A percentile compares a stretch with the other conserved stretches of the same genome.
phyloP scores from a whole-genome alignment of 2,888 invertebrate genomes.

The Conchocele bisecta region DNA sequence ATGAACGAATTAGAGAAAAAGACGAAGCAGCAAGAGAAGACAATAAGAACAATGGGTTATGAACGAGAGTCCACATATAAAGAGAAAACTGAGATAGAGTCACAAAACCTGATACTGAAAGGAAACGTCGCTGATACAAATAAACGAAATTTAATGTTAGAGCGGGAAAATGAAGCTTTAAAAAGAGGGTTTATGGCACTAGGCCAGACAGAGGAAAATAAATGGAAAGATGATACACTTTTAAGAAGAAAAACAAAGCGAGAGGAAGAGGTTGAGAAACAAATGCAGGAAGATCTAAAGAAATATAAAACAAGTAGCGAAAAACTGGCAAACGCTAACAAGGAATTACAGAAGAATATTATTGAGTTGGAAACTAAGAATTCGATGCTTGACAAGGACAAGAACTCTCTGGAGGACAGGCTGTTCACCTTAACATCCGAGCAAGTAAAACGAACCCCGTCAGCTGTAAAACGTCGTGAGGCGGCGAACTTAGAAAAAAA shows the following conservation, averaged over 20 bases:
- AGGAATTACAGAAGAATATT: slow-evolving; percentile 44
- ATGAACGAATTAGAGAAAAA: slow-evolving; percentile 54
- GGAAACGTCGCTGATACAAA: slow-evolving; percentile 50
- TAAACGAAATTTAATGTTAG: slow-evolving; percentile 41
- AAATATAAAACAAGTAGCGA: slow-evolving; percentile 33
- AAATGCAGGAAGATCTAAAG: slow-evolving; percentile 44
- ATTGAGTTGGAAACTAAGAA: slow-evolving; percentile 43
- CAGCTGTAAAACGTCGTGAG: slow-evolving; percentile 30
- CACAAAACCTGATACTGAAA: slow-evolving; percentile 39
- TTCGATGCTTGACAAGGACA: slow-evolving; percentile 44
- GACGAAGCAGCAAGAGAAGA: slow-evolving; percentile 44
- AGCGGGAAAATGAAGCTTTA: slow-evolving; percentile 52
- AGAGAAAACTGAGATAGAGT: slow-evolving; percentile 49
- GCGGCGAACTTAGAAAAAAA: slow-evolving; percentile 16
- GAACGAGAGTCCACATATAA: slow-evolving; percentile 46
- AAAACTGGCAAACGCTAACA: slow-evolving; percentile 33
- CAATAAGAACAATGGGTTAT: slow-evolving; percentile 50
- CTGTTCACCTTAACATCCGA: slow-evolving; percentile 37
- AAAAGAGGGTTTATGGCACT: slow-evolving; percentile 55
- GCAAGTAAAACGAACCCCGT: slow-evolving; percentile 38
- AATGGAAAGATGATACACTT: slow-evolving; percentile 43
- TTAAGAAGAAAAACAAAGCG: slow-evolving; percentile 43
- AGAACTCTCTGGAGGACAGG: slow-evolving; percentile 36
- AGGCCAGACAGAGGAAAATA: slow-evolving; percentile 39
- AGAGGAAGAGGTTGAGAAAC: slow-evolving; percentile 50